Evolutionary conservation across 2,888 invertebrate species (phyloP).

Genomic region (Stenichneumon culpator): DNA sequence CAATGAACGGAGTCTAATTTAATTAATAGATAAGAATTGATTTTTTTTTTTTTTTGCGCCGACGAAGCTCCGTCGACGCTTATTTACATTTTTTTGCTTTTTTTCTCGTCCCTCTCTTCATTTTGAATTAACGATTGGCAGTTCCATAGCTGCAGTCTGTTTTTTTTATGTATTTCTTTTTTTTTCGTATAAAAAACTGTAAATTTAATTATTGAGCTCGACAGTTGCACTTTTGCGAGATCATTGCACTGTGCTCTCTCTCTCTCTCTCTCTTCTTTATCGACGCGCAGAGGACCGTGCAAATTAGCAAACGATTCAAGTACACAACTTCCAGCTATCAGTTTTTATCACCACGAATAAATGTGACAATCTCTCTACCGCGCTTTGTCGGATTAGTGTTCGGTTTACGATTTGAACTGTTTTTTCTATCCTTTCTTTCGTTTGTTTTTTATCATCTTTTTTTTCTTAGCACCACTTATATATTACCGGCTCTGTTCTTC

Average conservation of each 20-base stretch:
- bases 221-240: slow-evolving; percentile 81
- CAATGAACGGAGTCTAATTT: slow-evolving; percentile 69
- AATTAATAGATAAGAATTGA: slow-evolving; percentile 70
- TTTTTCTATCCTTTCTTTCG: slow-evolving; percentile 37
- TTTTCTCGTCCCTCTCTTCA: slow-evolving; percentile 34
- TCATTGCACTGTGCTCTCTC: slow-evolving; percentile 79
- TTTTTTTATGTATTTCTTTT: slow-evolving; percentile 36
- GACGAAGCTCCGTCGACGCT: slow-evolving; percentile 72
- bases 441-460: slow-evolving; percentile 31
- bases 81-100: slow-evolving; percentile 76
- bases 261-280: slow-evolving; percentile 55
- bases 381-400: slow-evolving; percentile 45
- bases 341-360: slow-evolving; percentile 55
- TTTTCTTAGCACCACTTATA: slow-evolving; percentile 75
- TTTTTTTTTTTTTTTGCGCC: slow-evolving; percentile 75
- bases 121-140: slow-evolving; percentile 79
- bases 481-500: slow-evolving; percentile 86
- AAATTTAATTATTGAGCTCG: slow-evolving; percentile 82
- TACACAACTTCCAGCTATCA: slow-evolving; percentile 66
- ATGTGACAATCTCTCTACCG: slow-evolving; percentile 39
- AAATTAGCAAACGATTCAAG: slow-evolving; percentile 67
- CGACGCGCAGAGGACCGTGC: slow-evolving; percentile 63
- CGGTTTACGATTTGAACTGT: background rate
- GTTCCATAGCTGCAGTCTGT: slow-evolving; percentile 84
- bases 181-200: slow-evolving; percentile 81